phyloP scores from a whole-genome alignment of 2,797 vertebrate species.

The Todus mexicanus region DNA sequence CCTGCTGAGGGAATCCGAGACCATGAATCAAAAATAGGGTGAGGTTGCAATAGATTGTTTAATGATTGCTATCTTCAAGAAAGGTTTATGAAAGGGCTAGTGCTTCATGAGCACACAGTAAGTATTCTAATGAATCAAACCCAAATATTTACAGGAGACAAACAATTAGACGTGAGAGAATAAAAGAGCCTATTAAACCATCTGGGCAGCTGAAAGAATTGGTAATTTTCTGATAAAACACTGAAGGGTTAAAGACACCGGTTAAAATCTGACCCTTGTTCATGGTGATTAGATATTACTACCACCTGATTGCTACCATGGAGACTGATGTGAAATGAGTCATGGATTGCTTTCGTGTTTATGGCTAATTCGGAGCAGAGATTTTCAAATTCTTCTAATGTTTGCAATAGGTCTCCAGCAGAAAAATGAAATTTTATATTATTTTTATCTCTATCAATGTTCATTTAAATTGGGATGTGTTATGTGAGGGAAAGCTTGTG shows the following conservation, averaged over 20 bases:
- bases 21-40: not conserved
- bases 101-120: not conserved
- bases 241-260: not conserved
- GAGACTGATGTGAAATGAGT: not conserved
- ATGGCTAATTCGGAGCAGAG: not conserved
- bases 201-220: slow-evolving; percentile 37
- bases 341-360: not conserved
- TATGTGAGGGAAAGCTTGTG: not conserved
- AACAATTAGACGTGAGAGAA: slow-evolving; percentile 25
- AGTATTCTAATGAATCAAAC: slow-evolving; percentile 10
- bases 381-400: not conserved
- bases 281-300: not conserved
- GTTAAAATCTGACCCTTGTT: slow-evolving; percentile 26
- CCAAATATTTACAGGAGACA: slow-evolving; percentile 40
- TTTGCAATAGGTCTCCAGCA: not conserved
- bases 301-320: not conserved
- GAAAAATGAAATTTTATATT: not conserved
- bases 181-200: slow-evolving; percentile 19
- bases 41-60: not conserved
- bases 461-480: not conserved
- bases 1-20: not conserved
- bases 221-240: slow-evolving; percentile 16
- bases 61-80: not conserved
- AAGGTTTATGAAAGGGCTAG: not conserved
- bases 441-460: not conserved